These are phyloP conservation scores for Xyrauchen texanus DNA, from an alignment of 2,113 vertebrate species.

Conservation along the genomic window DNA sequence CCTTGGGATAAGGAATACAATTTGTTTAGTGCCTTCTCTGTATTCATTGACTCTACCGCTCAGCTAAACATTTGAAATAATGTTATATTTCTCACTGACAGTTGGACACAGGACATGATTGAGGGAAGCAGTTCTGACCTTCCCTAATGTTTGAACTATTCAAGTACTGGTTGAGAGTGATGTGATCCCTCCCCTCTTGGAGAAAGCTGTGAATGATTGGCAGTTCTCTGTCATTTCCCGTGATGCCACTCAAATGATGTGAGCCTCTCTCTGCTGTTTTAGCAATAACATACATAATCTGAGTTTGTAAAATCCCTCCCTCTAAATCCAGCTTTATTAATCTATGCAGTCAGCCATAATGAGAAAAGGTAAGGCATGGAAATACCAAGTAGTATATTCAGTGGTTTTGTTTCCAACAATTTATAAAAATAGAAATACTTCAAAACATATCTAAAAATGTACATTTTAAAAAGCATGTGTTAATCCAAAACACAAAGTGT, in stretches of 20 bases:
- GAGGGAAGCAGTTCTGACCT: too few species aligned
- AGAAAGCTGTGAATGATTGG: conserved; percentile 19
- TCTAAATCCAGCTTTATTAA: conserved; percentile 25
- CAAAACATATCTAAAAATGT: background rate
- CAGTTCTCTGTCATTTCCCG: conserved; percentile 26
- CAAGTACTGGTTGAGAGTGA: too few species aligned
- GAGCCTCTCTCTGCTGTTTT: conserved; percentile 42
- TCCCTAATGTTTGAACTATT: background rate
- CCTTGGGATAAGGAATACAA: background rate
- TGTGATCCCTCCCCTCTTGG: background rate
- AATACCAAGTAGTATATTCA: background rate
- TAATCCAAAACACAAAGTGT: background rate
- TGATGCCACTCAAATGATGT: conserved; percentile 16
- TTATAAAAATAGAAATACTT: background rate
- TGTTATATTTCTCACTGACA: background rate
- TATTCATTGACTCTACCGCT: background rate
- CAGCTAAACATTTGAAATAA: background rate
- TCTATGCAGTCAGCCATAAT: background rate
- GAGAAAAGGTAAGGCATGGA: background rate
- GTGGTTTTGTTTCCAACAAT: background rate
- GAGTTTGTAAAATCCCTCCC: conserved; percentile 1
- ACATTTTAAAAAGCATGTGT: background rate
- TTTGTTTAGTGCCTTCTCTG: background rate
- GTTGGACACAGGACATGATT: too few species aligned
- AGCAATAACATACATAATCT: conserved; percentile 38